phyloP scores from a whole-genome alignment of 2,113 vertebrate genomes.

The Myiagra hebetior region DNA sequence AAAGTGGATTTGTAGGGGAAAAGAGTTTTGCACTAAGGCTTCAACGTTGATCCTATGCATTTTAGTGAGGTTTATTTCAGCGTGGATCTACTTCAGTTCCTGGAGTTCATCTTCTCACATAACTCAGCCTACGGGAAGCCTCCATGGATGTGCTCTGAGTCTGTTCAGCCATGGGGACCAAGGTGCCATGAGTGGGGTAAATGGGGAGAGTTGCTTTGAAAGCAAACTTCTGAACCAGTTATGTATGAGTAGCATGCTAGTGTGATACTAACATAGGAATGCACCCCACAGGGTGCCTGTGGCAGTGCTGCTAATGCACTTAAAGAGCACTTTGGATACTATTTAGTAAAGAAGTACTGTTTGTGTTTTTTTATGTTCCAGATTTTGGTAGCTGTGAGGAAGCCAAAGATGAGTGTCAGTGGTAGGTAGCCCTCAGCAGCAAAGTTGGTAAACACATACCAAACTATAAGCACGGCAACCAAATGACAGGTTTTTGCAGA shows the following conservation, averaged over 20 bases:
- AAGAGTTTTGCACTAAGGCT: neutral
- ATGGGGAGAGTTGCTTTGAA: neutral
- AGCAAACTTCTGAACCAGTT: neutral
- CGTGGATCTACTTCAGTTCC: neutral
- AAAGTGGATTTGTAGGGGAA: neutral
- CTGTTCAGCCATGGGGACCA: neutral
- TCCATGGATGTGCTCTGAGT: neutral
- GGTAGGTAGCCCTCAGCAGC: neutral
- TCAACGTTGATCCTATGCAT: rapidly evolving
- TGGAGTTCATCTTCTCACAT: neutral
- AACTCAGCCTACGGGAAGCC: neutral
- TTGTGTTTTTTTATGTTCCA: neutral
- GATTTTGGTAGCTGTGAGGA: neutral
- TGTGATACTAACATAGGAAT: too few relatives aligned
- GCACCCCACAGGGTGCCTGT: neutral
- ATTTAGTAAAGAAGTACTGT: neutral
- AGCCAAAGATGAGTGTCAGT: neutral
- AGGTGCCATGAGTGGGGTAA: neutral
- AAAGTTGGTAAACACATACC: neutral
- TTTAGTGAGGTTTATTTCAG: neutral
- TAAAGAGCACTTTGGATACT: neutral
- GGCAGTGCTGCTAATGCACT: neutral
- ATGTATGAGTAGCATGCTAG: neutral
- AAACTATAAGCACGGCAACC: neutral
- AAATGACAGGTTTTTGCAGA: neutral